phyloP scores from a whole-genome alignment of 2,113 vertebrate species.

The Spheniscus mendiculus region DNA sequence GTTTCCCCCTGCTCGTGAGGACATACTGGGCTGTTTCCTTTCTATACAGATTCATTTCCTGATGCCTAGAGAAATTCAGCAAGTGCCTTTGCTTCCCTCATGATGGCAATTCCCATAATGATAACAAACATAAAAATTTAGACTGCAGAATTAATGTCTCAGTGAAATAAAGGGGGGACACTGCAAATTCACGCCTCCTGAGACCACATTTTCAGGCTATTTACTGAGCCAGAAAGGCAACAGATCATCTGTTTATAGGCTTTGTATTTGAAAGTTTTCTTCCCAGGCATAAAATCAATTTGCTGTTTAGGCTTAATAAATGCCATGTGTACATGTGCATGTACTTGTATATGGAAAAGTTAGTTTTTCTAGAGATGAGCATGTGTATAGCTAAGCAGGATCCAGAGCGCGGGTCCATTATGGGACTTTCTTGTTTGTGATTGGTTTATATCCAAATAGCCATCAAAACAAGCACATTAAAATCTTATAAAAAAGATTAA shows the following conservation, averaged over 20 bases:
- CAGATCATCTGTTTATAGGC: not conserved
- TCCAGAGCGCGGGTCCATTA: not conserved
- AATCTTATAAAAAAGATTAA: not conserved
- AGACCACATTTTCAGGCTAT: not conserved
- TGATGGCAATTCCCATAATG: not conserved
- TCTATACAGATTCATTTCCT: not conserved
- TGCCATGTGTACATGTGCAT: fast-evolving
- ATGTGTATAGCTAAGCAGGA: not conserved
- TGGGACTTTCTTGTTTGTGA: not conserved
- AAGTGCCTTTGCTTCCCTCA: not conserved
- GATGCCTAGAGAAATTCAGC: not conserved
- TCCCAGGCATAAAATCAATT: conserved; percentile 3
- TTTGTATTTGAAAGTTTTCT: not conserved
- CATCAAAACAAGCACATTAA: not conserved
- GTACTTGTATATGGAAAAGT: not conserved
- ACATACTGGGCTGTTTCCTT: not conserved
- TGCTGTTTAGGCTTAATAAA: not conserved
- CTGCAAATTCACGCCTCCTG: not conserved
- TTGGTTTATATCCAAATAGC: not conserved
- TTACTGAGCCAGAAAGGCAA: conserved; percentile 18
- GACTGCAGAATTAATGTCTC: not conserved
- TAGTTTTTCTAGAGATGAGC: not conserved
- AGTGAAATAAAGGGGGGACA: not conserved
- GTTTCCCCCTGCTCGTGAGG: not conserved
- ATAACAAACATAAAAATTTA: not conserved